These are phyloP conservation scores for Cladopsammia gracilis DNA, from an alignment of 64 coral and sea anemone genomes.

Conservation along the genomic window DNA sequence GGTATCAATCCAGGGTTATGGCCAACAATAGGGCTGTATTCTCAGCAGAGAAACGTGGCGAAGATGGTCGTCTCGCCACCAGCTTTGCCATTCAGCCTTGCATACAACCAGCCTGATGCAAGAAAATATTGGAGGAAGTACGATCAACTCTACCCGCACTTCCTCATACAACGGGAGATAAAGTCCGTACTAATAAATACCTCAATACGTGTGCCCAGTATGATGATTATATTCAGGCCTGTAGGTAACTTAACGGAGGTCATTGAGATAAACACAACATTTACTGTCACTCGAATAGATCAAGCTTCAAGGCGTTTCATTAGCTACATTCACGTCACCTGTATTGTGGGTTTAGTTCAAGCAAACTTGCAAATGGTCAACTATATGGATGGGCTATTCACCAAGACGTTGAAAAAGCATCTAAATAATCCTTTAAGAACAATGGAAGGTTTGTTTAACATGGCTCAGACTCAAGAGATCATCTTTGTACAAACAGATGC, in stretches of 20 bases:
- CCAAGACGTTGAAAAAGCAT: too few relatives aligned
- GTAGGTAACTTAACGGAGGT: neutral
- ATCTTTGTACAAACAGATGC: conserved; percentile 51
- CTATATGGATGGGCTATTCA: too few relatives aligned
- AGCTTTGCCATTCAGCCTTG: neutral
- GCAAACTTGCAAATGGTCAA: too few relatives aligned
- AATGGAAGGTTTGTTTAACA: too few relatives aligned
- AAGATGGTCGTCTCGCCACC: too few relatives aligned
- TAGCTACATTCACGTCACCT: neutral
- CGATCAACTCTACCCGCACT: conserved; percentile 49
- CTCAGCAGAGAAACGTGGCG: too few relatives aligned
- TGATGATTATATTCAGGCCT: neutral
- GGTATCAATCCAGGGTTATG: too few relatives aligned
- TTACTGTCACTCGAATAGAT: neutral
- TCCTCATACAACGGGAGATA: neutral
- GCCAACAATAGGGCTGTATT: too few relatives aligned
- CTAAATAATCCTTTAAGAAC: too few relatives aligned
- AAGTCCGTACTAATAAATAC: neutral
- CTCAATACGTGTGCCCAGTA: neutral
- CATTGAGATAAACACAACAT: neutral
- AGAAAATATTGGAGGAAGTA: conserved; percentile 1
- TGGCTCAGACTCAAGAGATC: neutral
- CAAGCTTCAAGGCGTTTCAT: neutral
- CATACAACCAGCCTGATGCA: neutral
- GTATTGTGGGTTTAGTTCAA: neutral